Percentiles rank a stretch among this genome's conserved stretches.
Conservation (phyloP, 2,888 invertebrate species). For the Pollenia angustigena region DNA sequence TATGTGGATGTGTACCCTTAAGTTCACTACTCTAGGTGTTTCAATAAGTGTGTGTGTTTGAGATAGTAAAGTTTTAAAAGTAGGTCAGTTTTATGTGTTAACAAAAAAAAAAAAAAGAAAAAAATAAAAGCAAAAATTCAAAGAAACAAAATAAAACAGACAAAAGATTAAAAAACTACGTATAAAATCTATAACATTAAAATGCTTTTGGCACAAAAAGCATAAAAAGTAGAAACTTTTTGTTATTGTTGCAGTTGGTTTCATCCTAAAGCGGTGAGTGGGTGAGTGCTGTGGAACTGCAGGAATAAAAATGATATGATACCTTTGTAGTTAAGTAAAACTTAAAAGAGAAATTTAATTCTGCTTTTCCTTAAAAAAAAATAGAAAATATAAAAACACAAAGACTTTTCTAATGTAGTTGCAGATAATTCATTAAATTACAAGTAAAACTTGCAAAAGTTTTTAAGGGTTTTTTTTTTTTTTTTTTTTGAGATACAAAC, state of each 20-base stretch:
- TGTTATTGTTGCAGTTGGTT: neutral
- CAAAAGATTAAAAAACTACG: constrained; percentile 38
- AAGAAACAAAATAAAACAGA: constrained; percentile 19
- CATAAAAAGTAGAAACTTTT: neutral
- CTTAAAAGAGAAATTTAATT: constrained; percentile 28
- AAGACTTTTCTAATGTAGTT: neutral
- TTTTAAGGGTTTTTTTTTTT: constrained; percentile 9
- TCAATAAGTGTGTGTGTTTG: neutral
- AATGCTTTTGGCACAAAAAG: constrained; percentile 56
- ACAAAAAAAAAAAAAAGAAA: neutral
- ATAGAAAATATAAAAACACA: neutral
- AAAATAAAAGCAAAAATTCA: constrained; percentile 1
- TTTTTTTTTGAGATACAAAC: constrained; percentile 9
- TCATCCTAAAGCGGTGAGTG: too few species aligned
- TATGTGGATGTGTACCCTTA: neutral
- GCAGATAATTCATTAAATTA: constrained; percentile 29
- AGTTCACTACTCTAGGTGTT: neutral
- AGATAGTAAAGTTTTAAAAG: constrained; percentile 25
- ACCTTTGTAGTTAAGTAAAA: neutral
- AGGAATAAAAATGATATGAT: constrained; percentile 28
- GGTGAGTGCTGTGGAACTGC: neutral
- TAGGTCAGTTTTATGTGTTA: constrained; percentile 52
- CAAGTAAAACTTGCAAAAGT: constrained; percentile 3
- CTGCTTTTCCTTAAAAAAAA: neutral
- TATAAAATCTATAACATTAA: constrained; percentile 42